Conservation (phyloP, 2,797 vertebrate genomes). For the Falco novaeseelandiae region DNA sequence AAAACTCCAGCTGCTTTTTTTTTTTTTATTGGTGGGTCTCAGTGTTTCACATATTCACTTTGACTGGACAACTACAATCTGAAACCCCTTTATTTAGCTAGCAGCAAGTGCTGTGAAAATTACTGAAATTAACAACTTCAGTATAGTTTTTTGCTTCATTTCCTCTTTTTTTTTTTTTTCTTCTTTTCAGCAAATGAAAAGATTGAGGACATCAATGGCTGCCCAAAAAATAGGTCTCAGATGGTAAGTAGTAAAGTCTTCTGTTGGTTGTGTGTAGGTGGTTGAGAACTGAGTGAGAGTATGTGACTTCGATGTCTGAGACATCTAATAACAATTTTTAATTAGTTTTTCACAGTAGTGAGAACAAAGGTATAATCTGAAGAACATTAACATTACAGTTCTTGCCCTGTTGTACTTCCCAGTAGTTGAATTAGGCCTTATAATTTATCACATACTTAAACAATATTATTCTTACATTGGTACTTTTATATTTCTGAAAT, state of each 20-base stretch:
- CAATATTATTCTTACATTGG: background rate
- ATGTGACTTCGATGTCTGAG: background rate
- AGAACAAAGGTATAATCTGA: background rate
- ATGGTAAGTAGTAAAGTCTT: conserved; percentile 87
- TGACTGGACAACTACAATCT: conserved; percentile 24
- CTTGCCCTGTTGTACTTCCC: background rate
- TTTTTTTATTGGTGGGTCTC: conserved; percentile 44
- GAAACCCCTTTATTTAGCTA: conserved; percentile 13
- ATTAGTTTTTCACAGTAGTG: background rate
- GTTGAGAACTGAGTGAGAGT: background rate
- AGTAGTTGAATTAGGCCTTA: background rate
- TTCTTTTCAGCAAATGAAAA: conserved; percentile 93
- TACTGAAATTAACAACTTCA: background rate
- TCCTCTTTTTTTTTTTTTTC: conserved; percentile 1
- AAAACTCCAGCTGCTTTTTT: conserved; percentile 66
- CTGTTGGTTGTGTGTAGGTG: background rate
- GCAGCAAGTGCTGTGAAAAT: conserved; percentile 41
- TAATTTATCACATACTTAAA: background rate
- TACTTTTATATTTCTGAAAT: background rate
- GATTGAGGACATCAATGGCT: conserved; percentile 97
- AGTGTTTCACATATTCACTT: conserved; percentile 55
- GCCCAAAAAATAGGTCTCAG: conserved; percentile 95
- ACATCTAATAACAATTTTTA: background rate
- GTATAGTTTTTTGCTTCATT: conserved; percentile 22
- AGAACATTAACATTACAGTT: background rate